Conservation (phyloP, 2,888 invertebrate species). For the Nemapogon koenigi region DNA sequence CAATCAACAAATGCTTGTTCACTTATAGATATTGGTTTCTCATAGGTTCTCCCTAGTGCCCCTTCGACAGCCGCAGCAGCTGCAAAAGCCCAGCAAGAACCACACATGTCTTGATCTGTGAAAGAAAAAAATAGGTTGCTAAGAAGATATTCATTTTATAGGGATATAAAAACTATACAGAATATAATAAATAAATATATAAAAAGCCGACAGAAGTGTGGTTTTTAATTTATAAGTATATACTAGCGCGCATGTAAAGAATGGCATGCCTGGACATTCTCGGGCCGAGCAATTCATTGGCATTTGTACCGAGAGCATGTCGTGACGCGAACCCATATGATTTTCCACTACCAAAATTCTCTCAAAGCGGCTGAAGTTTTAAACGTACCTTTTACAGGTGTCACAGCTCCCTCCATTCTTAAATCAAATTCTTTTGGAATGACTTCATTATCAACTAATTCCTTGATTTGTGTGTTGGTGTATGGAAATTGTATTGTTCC, state of each 20-base stretch:
- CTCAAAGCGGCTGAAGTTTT: too few relatives aligned
- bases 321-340: too few relatives aligned
- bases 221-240: too few relatives aligned
- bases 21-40: conserved; percentile 27
- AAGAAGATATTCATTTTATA: too few relatives aligned
- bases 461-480: conserved; percentile 19
- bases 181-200: too few relatives aligned
- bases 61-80: conserved; percentile 30
- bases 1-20: conserved; percentile 37
- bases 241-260: too few relatives aligned
- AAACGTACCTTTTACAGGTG: conserved; percentile 28
- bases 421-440: conserved; percentile 29
- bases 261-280: too few relatives aligned
- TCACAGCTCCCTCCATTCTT: conserved; percentile 27
- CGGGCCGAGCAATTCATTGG: too few relatives aligned
- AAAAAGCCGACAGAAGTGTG: too few relatives aligned
- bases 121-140: background rate
- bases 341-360: too few relatives aligned
- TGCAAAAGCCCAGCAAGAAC: conserved; percentile 35
- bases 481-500: conserved; percentile 24
- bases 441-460: conserved; percentile 15
- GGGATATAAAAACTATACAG: too few relatives aligned
- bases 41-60: conserved; percentile 27
- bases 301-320: too few relatives aligned
- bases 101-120: conserved; percentile 31